Conservation (phyloP, 2,888 invertebrate genomes). For the Bhutanitis thaidina region DNA sequence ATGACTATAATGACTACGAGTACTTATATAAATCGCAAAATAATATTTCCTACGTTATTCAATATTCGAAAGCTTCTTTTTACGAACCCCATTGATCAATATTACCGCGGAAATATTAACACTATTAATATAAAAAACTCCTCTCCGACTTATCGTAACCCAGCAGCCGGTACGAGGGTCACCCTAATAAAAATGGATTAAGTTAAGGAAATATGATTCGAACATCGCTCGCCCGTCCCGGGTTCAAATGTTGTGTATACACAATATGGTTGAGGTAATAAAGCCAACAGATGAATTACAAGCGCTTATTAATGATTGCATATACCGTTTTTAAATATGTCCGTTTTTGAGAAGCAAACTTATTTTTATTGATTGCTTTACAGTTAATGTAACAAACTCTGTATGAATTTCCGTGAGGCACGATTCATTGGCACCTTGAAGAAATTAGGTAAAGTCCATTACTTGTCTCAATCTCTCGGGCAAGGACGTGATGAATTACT, state of each 20-base stretch:
- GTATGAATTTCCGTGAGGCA: no score
- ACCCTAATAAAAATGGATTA: conserved; percentile 73
- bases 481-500: no score
- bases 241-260: conserved; percentile 29
- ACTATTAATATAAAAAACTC: conserved; percentile 49
- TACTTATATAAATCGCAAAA: no score
- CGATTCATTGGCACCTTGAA: no score
- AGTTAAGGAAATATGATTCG: conserved; percentile 56
- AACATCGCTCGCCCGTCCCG: conserved; percentile 42
- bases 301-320: neutral
- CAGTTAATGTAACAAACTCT: no score
- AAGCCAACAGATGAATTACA: neutral
- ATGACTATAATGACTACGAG: no score
- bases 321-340: no score
- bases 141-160: conserved; percentile 42
- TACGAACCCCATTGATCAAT: conserved; percentile 31
- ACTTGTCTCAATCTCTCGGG: no score
- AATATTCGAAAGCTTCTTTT: neutral
- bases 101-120: conserved; percentile 45
- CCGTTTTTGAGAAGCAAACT: no score
- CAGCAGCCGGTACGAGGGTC: conserved; percentile 57
- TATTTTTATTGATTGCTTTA: no score
- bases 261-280: conserved; percentile 25
- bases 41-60: no score
- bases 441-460: no score